Evolutionary conservation across 2,888 invertebrate genomes (phyloP).

Genomic region (Amblyteles armatorius): DNA sequence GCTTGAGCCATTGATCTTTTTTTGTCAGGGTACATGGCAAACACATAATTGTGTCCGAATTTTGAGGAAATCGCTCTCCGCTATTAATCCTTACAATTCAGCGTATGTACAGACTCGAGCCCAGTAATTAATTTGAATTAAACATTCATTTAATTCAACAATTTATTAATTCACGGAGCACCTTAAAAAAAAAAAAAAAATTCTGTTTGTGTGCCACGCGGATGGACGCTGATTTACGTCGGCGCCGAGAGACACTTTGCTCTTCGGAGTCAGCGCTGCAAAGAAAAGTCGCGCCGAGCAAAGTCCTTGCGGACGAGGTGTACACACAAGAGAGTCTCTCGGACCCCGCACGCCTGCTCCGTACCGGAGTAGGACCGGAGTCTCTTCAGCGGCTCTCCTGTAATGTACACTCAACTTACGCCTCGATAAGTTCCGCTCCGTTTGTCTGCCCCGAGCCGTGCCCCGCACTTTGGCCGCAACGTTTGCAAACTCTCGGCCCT

Average conservation of each 20-base stretch:
- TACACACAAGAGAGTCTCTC: neutral
- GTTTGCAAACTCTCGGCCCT: neutral
- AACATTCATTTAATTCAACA: too few relatives aligned
- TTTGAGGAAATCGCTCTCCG: too few relatives aligned
- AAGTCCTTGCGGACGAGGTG: neutral
- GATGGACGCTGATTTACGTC: slow-evolving; percentile 38
- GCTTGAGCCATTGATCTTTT: too few relatives aligned
- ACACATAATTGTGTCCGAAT: too few relatives aligned
- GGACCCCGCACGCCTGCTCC: neutral
- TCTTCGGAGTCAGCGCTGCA: neutral
- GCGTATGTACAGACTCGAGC: too few relatives aligned
- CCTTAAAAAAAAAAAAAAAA: neutral
- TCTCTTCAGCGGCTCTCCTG: slow-evolving; percentile 20
- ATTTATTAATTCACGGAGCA: too few relatives aligned
- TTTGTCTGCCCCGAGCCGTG: neutral
- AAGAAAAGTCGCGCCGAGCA: neutral
- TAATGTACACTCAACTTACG: slow-evolving; percentile 5
- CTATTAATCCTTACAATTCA: too few relatives aligned
- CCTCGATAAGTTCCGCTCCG: slow-evolving; percentile 22
- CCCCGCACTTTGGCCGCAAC: slow-evolving; percentile 18
- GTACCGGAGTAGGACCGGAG: neutral
- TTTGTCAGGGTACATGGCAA: too few relatives aligned
- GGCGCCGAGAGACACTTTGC: neutral
- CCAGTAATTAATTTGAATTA: neutral
- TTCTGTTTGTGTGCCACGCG: neutral